Evolutionary conservation across 2,797 vertebrate species (phyloP).

Genomic region (Heterohyrax brucei): DNA sequence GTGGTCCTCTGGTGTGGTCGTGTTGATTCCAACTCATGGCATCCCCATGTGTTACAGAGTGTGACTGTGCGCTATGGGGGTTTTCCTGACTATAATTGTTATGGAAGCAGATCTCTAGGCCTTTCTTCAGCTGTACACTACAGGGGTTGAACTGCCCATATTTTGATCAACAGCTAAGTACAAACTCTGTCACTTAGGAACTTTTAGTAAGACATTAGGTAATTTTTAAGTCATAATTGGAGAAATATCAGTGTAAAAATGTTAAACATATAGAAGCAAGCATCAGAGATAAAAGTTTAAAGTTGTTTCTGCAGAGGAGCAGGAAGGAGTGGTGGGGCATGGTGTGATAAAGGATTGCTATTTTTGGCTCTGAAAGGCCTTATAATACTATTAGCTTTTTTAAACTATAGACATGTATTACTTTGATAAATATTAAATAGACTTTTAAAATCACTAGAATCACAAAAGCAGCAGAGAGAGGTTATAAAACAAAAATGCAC

Average conservation of each 20-base stretch:
- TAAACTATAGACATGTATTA: neutral
- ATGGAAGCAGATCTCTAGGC: neutral
- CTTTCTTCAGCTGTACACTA: neutral
- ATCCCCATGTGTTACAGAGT: neutral
- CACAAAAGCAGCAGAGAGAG: slow-evolving; percentile 10
- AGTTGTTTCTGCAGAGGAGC: neutral
- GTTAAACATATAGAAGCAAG: neutral
- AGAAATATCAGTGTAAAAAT: neutral
- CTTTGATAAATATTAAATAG: neutral
- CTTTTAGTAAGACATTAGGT: neutral
- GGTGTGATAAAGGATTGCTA: fast-evolving
- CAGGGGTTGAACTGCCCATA: neutral
- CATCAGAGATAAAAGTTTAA: neutral
- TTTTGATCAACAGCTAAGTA: neutral
- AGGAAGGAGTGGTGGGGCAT: neutral
- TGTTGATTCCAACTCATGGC: neutral
- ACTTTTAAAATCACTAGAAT: slow-evolving; percentile 31
- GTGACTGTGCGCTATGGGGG: neutral
- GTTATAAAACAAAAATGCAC: neutral
- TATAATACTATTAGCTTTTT: neutral
- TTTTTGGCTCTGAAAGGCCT: neutral
- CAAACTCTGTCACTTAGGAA: neutral
- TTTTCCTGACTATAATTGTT: neutral
- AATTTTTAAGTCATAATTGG: neutral
- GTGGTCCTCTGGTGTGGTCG: neutral